These are phyloP conservation scores for Psittacula echo DNA, from an alignment of 2,797 vertebrate species.

Conservation along the genomic window DNA sequence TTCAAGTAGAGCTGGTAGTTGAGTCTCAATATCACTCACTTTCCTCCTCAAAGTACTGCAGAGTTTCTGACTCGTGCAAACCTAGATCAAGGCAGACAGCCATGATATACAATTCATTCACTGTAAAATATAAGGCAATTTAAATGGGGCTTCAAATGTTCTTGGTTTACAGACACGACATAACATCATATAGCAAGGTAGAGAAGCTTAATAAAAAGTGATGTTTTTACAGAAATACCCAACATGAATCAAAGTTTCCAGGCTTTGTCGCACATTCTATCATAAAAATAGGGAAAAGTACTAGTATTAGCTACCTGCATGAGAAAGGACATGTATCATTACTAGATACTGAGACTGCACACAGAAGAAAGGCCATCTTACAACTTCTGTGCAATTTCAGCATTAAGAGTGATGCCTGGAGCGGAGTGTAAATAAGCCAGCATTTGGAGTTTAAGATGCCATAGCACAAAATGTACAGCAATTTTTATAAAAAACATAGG, in stretches of 20 bases:
- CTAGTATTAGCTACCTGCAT: neutral
- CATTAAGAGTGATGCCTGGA: neutral
- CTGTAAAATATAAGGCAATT: conserved; percentile 38
- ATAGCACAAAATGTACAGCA: neutral
- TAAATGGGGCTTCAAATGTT: conserved; percentile 44
- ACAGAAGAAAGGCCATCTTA: neutral
- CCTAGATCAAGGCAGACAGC: conserved; percentile 77
- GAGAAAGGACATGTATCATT: neutral
- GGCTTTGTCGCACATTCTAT: neutral
- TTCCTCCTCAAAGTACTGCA: conserved; percentile 86
- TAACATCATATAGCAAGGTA: conserved; percentile 38
- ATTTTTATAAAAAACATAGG: neutral
- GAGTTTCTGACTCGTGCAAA: conserved; percentile 87
- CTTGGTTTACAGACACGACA: conserved; percentile 50
- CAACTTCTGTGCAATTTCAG: neutral
- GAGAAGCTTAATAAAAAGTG: conserved; percentile 50
- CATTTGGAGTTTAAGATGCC: neutral
- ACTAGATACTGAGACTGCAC: neutral
- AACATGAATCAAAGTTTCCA: conserved; percentile 1
- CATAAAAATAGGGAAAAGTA: neutral
- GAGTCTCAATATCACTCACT: conserved; percentile 87
- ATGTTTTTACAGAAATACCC: conserved; percentile 17
- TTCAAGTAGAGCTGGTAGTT: conserved; percentile 86
- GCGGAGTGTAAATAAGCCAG: neutral
- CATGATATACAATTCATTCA: conserved; percentile 40